Evolutionary conservation across 2,797 vertebrate genomes (phyloP), one percentile per base, ranked within the genome.

Genomic region (Enteromius anoplus): DNA sequence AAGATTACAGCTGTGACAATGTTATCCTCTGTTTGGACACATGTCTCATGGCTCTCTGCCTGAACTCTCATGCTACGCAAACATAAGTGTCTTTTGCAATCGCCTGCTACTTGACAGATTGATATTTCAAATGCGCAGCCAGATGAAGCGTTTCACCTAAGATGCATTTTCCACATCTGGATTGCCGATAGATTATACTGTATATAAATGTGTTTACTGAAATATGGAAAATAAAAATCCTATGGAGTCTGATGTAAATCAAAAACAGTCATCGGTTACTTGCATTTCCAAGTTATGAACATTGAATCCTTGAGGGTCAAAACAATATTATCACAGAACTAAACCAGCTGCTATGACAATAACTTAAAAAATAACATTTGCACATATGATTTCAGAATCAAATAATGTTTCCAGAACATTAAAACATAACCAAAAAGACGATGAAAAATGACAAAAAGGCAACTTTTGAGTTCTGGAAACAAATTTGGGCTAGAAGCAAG

Each of bases 31-130:
- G 81, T 71, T 70, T 77, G 73, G 75, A 83, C 81, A 60, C 75
- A 70, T 60, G 65, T 77, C 81, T 76, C 51, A 69, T 26, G 51
- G 49, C 72, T 76, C 62, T 76, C 37, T 0, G 73, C 51, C 72
- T 78, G 71, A 65, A 75, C 71, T 75, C 71, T 65, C 60, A 29
- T 32, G 75, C 73, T 83, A 83, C 51, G 37, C 73, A 78, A 77
- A 64, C 75, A 83, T 55, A 47, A 69, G 81, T 42, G 71, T 95
- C 95, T 96, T 96, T 88, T 85, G 90, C 87, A 90, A 90, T 92
- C 93, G 93, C 92, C 40, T 42, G 10, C 78, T 49, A 49, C 45
- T 89, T 87, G 85, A 92, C 93, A 95, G 95, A 88, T 91, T 94
- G 95, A 83, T 83, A 93, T 93, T 95, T 95, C 95, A 94, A 92